Evolutionary conservation across 2,888 invertebrate genomes (phyloP).

Genomic region (Seira musarum): DNA sequence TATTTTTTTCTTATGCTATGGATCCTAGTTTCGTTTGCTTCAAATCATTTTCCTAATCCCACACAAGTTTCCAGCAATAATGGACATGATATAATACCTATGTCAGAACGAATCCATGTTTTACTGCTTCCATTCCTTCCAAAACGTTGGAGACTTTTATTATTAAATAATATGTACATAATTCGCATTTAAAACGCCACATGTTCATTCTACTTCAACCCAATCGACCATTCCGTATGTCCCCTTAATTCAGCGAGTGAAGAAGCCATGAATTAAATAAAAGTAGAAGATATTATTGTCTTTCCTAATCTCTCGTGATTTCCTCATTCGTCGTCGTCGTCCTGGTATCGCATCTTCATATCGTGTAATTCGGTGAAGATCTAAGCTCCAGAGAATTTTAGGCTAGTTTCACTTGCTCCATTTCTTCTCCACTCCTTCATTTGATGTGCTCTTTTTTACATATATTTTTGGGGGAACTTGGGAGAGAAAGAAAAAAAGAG

Average conservation of each 20-base stretch:
- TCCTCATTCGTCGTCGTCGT: conserved; percentile 13
- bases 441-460: background rate
- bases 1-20: background rate
- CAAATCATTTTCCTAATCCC: background rate
- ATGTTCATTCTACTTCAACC: no score
- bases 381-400: background rate
- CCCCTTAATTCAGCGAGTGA: background rate
- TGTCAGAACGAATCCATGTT: background rate
- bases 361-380: no score
- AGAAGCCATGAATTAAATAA: background rate
- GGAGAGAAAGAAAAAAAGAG: conserved; percentile 5
- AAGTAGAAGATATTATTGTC: conserved; percentile 4
- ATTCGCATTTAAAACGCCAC: background rate
- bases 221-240: no score
- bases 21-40: no score
- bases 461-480: conserved; percentile 15
- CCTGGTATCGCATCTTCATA: background rate
- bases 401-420: background rate
- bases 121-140: background rate
- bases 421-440: background rate
- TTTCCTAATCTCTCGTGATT: conserved; percentile 34
- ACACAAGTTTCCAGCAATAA: background rate
- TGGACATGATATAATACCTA: no score
- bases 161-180: background rate
- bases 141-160: background rate